Evolutionary conservation across 2,888 invertebrate genomes (phyloP).

Genomic region (Coecobrya sp.): DNA sequence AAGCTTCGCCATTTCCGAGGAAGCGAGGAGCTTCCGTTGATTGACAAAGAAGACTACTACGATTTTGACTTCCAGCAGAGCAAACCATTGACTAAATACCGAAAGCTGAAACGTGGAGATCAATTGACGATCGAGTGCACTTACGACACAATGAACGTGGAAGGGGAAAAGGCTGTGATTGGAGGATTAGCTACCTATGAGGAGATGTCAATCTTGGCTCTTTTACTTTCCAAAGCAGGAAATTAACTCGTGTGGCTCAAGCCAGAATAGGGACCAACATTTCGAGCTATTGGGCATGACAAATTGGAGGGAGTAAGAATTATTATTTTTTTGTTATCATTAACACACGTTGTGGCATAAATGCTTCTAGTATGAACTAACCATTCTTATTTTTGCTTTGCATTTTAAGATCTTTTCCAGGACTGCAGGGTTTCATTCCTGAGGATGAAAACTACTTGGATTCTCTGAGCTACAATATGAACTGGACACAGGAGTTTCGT

Average conservation of each 20-base stretch:
- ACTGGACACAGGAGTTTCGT: neutral
- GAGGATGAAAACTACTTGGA: neutral
- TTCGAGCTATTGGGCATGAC: neutral
- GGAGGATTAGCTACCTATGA: neutral
- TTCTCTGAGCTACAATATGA: neutral
- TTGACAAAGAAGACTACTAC: constrained; percentile 48
- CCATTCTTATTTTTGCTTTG: too few species aligned
- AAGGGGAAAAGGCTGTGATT: neutral
- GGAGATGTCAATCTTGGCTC: too few species aligned
- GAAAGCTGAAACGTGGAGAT: constrained; percentile 25
- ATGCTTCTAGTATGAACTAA: too few species aligned
- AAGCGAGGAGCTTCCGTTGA: constrained; percentile 32
- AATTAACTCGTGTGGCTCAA: neutral
- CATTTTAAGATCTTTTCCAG: too few species aligned
- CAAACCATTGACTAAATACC: neutral
- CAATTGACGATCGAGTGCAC: constrained; percentile 49
- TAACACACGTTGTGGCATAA: too few species aligned
- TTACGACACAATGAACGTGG: neutral
- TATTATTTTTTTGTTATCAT: too few species aligned
- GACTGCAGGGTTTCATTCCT: too few species aligned
- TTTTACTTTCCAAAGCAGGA: constrained; percentile 50
- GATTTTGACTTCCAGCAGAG: constrained; percentile 63
- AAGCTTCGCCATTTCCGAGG: constrained; percentile 48
- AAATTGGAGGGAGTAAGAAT: neutral
- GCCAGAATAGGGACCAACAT: neutral